A percentile compares a stretch with the other conserved stretches of the same genome.
These are phyloP conservation scores for Phania funesta DNA, from an alignment of 2,888 invertebrate genomes.

Conservation along the genomic window DNA sequence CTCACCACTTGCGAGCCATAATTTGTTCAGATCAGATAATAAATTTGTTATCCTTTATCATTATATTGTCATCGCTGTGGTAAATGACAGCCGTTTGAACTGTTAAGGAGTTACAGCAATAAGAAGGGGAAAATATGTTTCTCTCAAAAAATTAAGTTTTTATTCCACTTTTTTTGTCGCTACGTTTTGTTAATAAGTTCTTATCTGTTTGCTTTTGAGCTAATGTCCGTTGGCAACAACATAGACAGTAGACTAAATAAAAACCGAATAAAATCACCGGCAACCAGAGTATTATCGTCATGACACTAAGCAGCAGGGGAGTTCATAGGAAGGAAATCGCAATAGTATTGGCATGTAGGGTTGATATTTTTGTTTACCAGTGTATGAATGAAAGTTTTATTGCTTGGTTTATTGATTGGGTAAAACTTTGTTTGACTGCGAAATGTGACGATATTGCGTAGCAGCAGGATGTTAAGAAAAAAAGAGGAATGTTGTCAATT, in stretches of 20 bases:
- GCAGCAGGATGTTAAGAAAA: background rate
- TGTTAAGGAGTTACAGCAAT: constrained; percentile 7
- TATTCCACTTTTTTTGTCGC: constrained; percentile 11
- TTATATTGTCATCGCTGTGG: constrained; percentile 23
- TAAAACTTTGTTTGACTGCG: background rate
- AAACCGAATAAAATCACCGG: constrained; percentile 40
- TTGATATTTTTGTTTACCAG: background rate
- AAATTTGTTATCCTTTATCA: constrained; percentile 48
- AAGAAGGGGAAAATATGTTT: constrained; percentile 28
- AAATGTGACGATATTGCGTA: constrained; percentile 51
- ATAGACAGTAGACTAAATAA: constrained; percentile 50
- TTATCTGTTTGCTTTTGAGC: constrained; percentile 51
- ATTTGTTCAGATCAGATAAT: constrained; percentile 42
- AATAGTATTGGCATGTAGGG: background rate
- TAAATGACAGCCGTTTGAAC: constrained; percentile 47
- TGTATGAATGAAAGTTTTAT: background rate
- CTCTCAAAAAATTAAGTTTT: constrained; percentile 26
- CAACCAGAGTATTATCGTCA: constrained; percentile 3
- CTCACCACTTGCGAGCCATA: background rate
- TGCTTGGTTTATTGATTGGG: constrained; percentile 20
- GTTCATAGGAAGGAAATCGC: constrained; percentile 54
- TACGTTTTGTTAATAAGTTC: constrained; percentile 45
- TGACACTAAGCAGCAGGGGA: constrained; percentile 35
- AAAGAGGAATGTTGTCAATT: background rate
- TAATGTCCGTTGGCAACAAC: constrained; percentile 47